Percentiles rank a stretch among this genome's conserved stretches.
Evolutionary conservation across 2,797 vertebrate species (phyloP).

Genomic region (Poecilia picta): DNA sequence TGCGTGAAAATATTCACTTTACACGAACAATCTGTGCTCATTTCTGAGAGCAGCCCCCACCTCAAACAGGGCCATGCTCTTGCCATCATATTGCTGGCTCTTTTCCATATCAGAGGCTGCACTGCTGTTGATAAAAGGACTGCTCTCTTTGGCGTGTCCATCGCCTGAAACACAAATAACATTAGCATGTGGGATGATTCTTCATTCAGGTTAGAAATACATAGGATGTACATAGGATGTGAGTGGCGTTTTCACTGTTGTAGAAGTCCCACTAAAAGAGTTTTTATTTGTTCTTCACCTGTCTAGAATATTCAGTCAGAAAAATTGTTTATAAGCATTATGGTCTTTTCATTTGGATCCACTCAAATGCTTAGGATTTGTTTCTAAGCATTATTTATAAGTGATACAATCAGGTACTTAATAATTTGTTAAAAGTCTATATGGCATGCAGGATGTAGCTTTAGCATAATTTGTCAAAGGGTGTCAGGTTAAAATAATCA

Average conservation of each 20-base stretch:
- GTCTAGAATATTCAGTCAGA: background rate
- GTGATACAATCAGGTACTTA: background rate
- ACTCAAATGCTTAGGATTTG: too few species aligned
- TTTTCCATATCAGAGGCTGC: constrained; percentile 87
- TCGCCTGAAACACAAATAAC: constrained; percentile 80
- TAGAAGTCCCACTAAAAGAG: background rate
- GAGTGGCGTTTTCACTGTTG: background rate
- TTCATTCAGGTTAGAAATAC: background rate
- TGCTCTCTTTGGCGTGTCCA: constrained; percentile 95
- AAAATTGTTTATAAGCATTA: background rate
- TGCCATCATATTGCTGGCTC: constrained; percentile 92
- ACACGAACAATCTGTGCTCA: background rate
- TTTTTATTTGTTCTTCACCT: background rate
- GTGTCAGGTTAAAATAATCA: background rate
- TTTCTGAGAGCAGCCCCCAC: constrained; percentile 61
- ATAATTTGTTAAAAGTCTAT: background rate
- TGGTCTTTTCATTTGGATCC: too few species aligned
- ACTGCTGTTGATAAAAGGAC: constrained; percentile 96
- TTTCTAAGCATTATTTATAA: too few species aligned
- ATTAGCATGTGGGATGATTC: background rate
- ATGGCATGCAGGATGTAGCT: background rate
- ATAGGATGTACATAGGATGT: too few species aligned
- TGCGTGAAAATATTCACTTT: background rate
- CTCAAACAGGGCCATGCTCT: constrained; percentile 98
- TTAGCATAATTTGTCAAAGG: background rate